Evolutionary conservation across 2,888 invertebrate species (phyloP).

Genomic region (Anthrax anthrax): DNA sequence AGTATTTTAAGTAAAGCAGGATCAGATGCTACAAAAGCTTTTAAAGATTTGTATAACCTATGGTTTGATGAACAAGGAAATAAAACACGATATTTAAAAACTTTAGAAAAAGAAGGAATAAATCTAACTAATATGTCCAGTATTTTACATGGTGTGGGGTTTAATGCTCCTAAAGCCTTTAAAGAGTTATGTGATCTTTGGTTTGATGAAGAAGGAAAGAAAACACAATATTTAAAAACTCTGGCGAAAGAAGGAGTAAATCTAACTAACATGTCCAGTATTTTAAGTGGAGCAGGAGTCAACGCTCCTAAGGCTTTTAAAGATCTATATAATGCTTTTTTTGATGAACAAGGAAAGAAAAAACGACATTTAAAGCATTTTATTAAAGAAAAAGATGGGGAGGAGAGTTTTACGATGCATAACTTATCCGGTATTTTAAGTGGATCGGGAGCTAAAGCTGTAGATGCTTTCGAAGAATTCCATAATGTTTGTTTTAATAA

Average conservation of each 20-base stretch:
- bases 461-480: neutral
- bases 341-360: neutral
- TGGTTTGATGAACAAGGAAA: neutral
- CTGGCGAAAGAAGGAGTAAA: no score
- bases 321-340: neutral
- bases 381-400: neutral
- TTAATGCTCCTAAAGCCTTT: neutral
- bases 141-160: neutral
- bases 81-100: conserved; percentile 4
- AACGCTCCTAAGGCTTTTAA: neutral
- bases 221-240: no score
- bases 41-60: neutral
- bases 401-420: neutral
- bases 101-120: conserved; percentile 1
- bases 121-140: neutral
- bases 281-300: no score
- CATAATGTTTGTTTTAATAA: neutral
- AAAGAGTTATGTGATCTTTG: neutral
- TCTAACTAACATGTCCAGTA: no score
- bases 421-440: neutral
- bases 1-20: conserved; percentile 16
- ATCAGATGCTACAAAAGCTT: conserved; percentile 1
- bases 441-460: neutral
- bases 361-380: no score
- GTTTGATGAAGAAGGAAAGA: neutral